Evolutionary conservation across 2,113 vertebrate genomes (phyloP).

Genomic region (Solea senegalensis): DNA sequence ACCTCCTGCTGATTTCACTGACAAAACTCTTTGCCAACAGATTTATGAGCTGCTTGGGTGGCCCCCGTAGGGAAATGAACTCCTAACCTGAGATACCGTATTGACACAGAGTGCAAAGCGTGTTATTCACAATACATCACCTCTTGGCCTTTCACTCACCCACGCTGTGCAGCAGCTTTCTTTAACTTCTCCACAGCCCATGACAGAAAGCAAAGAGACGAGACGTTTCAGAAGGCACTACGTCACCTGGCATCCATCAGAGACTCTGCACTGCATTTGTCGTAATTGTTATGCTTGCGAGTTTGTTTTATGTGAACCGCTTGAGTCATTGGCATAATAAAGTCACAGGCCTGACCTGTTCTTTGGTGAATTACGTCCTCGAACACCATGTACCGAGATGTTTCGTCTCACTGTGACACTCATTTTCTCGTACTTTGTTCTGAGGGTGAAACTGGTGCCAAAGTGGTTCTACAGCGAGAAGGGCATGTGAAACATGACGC

Average conservation of each 20-base stretch:
- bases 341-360: slow-evolving; percentile 1
- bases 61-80: slow-evolving; percentile 41
- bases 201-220: slow-evolving; percentile 51
- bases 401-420: not conserved
- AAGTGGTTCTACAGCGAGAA: not conserved
- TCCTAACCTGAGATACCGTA: slow-evolving; percentile 29
- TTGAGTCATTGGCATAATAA: slow-evolving; percentile 14
- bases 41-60: slow-evolving; percentile 69
- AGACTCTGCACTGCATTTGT: slow-evolving; percentile 35
- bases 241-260: slow-evolving; percentile 53
- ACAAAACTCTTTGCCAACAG: slow-evolving; percentile 12
- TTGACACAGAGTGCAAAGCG: slow-evolving; percentile 53
- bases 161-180: slow-evolving; percentile 30
- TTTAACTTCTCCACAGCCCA: slow-evolving; percentile 49
- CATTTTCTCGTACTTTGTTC: slow-evolving; percentile 11
- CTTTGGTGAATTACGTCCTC: not conserved
- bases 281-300: slow-evolving; percentile 12
- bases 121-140: slow-evolving; percentile 58
- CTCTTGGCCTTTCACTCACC: slow-evolving; percentile 62
- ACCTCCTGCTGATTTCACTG: slow-evolving; percentile 11
- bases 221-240: slow-evolving; percentile 32
- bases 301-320: slow-evolving; percentile 25
- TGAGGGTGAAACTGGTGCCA: not conserved
- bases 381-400: slow-evolving; percentile 6
- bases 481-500: slow-evolving; percentile 5